Percentiles rank a stretch among this genome's conserved stretches.
phyloP scores from a whole-genome alignment of 2,888 invertebrate species.

The Eudasyphora cyanicolor region DNA sequence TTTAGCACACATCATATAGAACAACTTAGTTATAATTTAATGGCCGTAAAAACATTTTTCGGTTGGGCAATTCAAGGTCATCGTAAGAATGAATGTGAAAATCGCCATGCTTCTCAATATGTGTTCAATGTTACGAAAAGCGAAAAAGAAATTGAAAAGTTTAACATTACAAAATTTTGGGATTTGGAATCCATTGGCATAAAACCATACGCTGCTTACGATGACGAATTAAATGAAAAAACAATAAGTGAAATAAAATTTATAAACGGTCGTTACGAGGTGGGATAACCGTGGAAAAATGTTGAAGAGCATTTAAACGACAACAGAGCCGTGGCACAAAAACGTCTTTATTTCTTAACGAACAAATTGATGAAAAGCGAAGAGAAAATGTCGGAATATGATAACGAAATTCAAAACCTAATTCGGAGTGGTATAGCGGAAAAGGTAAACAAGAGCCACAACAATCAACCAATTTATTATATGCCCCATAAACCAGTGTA shows the following conservation, averaged over 20 bases:
- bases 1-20: constrained; percentile 43
- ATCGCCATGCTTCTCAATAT: not conserved
- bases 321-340: constrained; percentile 31
- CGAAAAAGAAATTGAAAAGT: not conserved
- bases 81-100: not conserved
- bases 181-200: constrained; percentile 54
- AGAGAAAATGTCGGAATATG: too few relatives aligned
- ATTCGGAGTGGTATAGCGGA: too few relatives aligned
- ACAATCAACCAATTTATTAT: too few relatives aligned
- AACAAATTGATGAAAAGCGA: constrained; percentile 34
- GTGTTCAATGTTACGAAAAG: constrained; percentile 9
- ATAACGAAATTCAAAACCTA: too few relatives aligned
- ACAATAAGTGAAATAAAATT: constrained; percentile 36
- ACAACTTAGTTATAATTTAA: constrained; percentile 35
- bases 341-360: constrained; percentile 31
- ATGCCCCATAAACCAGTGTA: constrained; percentile 57
- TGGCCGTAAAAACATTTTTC: constrained; percentile 59
- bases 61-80: constrained; percentile 47
- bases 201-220: not conserved
- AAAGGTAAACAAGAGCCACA: too few relatives aligned
- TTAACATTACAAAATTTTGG: constrained; percentile 46
- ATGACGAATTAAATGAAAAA: constrained; percentile 35
- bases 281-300: constrained; percentile 28
- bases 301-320: constrained; percentile 20
- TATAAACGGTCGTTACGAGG: constrained; percentile 34